Base-by-base conservation (phyloP, 2,888 invertebrate genomes). In the Lagria hirta region DNA sequence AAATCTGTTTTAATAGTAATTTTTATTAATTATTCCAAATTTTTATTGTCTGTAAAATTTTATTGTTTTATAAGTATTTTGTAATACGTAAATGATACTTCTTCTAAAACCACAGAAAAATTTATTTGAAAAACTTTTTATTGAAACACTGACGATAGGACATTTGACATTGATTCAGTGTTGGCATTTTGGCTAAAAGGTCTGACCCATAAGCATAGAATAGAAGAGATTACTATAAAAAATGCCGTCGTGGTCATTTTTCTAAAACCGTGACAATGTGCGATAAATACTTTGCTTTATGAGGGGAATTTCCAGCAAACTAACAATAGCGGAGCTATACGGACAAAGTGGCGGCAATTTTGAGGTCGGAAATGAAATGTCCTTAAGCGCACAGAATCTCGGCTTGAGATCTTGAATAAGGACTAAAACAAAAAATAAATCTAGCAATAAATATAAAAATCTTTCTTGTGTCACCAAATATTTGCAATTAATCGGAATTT, bases 251-350 rank as follows among this genome's bases (percentile, higher is more conserved):
- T 29, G 55, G 55, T 52, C 54, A 60, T 62, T 64, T 60, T 59
- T 59, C 54, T 48, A 26, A 23, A 50, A 28, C 38, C 51, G 36
- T 54, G 61, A 61, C 62, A 60, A 58, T 60, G 54, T 58, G 49
- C 55, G 53, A 57, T 61, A 61, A 62, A 60, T 60, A 57, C 60
- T 53, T 58, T 44, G 54, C 54, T 54, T 58, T 58, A 60, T 57
- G 59, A 53, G 48, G 50, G 52, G 51, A 58, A 56, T 57, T 59
- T 52, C 43, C 53, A 53, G 57, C 51, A 52, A 51, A 56, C 52
- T 52, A 58, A 61, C 58, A 60, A 60, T 54, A 45, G 48, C 40
- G 30, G 44, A 30, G 40, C n/a, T 15, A 10, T 24, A 18, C 16
- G 32, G 30, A 32, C 33, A 41, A 24, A 41, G 33, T 41, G 26